phyloP scores from a whole-genome alignment of 2,113 vertebrate species.

The Bucco capensis region DNA sequence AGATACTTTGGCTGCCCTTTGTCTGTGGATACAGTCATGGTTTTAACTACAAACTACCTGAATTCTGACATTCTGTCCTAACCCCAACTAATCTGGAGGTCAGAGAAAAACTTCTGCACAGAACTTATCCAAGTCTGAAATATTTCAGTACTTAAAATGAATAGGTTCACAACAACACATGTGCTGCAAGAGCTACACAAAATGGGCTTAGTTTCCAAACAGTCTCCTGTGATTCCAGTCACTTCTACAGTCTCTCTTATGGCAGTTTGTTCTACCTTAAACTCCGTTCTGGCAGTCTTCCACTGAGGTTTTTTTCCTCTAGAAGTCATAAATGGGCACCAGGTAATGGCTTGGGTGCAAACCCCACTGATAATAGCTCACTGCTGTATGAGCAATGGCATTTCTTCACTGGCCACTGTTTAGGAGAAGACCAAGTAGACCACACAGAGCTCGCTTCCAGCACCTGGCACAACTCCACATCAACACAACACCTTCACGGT shows the following conservation, averaged over 20 bases:
- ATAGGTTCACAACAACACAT: rapidly evolving
- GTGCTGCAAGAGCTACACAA: not conserved
- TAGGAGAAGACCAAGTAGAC: rapidly evolving
- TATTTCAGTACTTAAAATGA: not conserved
- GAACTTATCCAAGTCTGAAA: not conserved
- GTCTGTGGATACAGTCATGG: not conserved
- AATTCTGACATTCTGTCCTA: not conserved
- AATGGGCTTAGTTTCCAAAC: not conserved
- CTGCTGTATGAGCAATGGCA: not conserved
- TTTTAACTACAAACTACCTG: not conserved
- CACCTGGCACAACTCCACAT: rapidly evolving
- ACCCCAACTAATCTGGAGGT: not conserved
- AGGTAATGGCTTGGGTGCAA: not conserved
- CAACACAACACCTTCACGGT: rapidly evolving
- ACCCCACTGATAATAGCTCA: not conserved
- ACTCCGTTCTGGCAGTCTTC: not conserved
- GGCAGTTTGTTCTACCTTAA: not conserved
- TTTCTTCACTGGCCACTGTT: not conserved
- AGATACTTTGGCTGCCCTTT: not conserved
- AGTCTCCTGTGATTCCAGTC: not conserved
- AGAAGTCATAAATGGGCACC: not conserved
- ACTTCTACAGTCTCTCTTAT: not conserved
- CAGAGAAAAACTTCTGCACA: not conserved
- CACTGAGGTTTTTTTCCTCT: not conserved
- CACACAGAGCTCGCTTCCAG: not conserved